Conservation (phyloP, 2,113 vertebrate species). For the Ochotona curzoniae region DNA sequence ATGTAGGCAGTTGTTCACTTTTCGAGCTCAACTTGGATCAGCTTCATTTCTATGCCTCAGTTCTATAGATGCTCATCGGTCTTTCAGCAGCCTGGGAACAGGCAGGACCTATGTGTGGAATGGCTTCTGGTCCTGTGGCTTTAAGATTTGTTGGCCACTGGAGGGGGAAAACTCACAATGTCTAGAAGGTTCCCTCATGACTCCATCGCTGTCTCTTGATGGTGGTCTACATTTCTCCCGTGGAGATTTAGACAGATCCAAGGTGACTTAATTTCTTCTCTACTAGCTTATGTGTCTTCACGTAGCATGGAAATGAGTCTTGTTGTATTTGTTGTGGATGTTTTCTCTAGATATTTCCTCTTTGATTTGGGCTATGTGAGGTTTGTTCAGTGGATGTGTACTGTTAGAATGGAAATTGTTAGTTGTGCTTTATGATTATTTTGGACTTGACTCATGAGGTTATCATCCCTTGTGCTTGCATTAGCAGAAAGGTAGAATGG, state of each 20-base stretch:
- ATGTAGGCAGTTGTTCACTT: background rate
- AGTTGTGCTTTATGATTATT: background rate
- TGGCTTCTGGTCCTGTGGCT: background rate
- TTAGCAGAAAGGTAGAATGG: background rate
- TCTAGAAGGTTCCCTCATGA: background rate
- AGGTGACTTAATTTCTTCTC: background rate
- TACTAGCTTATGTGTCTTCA: background rate
- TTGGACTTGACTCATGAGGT: background rate
- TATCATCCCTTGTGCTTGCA: background rate
- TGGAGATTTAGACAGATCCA: background rate
- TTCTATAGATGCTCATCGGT: background rate
- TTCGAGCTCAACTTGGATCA: background rate
- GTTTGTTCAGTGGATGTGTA: conserved; percentile 35
- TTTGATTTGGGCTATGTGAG: conserved; percentile 9
- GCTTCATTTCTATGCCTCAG: background rate
- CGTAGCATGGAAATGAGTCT: background rate
- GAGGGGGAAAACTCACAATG: background rate
- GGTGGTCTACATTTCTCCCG: background rate
- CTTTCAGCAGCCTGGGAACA: background rate
- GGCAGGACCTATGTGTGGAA: background rate
- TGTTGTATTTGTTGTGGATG: background rate
- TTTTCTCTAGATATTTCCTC: conserved; percentile 11
- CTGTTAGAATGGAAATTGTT: background rate
- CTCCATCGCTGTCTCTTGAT: background rate
- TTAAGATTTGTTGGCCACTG: background rate